Evolutionary conservation across 2,113 vertebrate genomes (phyloP), one percentile per base, ranked within the genome.

Genomic region (Pedionomus torquatus): DNA sequence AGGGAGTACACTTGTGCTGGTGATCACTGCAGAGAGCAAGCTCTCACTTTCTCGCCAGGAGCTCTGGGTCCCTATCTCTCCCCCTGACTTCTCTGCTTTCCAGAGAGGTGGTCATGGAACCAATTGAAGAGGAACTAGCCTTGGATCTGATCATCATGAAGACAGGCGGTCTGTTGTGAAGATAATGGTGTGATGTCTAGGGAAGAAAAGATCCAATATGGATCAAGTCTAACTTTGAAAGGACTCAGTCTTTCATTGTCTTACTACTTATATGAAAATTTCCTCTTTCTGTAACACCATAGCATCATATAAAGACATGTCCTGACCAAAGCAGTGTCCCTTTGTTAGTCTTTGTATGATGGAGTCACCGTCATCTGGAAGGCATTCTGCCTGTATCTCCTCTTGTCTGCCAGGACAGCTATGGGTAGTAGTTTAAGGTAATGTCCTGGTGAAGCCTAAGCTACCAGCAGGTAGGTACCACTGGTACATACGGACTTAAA

Each of bases 51-150:
- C 48, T 35, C 13, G 39, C 24, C 69, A 70, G 63, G 19, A 83
- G 28, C 1, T 0, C 11, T 3, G 5, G 16, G 61, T 68, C 55
- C 1, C 0, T 61, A 17, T 69, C 2, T 1, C 31, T 80, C 21
- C 84, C 13, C n/a, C 11, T 68, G 69, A 9, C 17, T 30, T 72
- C 7, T 54, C 70, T 64, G 8, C 58, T 87, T 81, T 54, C 44
- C 61, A 33, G 35, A 46, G n/a, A 31, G 31, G 13, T 35, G 37
- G 5, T 17, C 35, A 13, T 2, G 1, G 48, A 80, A 5, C 44
- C 44, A 46, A 23, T 30, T 71, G 21, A 55, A 76, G 66, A 52
- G 49, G 28, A 94, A 28, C 9, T 75, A 46, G 11, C 33, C 37
- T 65, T 25, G 25, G 18, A 43, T 25, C 18, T 37, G 10, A 52